These are phyloP conservation scores for Poeciliopsis occidentalis DNA, from an alignment of 2,113 vertebrate species.

Conservation along the genomic window DNA sequence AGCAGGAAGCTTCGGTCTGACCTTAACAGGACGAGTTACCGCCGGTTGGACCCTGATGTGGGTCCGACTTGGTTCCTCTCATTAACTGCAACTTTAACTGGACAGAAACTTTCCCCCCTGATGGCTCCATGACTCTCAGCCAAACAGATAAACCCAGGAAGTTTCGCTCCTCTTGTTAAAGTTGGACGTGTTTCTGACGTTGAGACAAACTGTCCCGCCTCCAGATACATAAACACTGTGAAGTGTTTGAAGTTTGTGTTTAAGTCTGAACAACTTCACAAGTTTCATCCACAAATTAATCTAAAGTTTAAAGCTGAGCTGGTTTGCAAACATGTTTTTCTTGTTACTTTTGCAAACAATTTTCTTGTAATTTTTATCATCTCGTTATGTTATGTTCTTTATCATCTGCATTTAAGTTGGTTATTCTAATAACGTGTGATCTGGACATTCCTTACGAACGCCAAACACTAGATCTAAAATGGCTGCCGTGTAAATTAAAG, in stretches of 20 bases:
- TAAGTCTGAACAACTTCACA: not conserved
- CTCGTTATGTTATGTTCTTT: not conserved
- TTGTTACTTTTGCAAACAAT: too few species aligned
- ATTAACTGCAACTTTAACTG: constrained; percentile 30
- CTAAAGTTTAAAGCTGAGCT: not conserved
- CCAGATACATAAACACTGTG: not conserved
- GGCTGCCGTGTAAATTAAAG: not conserved
- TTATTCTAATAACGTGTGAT: not conserved
- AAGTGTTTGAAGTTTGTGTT: not conserved
- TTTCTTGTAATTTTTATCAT: not conserved
- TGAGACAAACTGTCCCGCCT: not conserved
- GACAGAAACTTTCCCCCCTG: not conserved
- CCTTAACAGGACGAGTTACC: constrained; percentile 29
- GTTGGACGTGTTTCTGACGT: not conserved
- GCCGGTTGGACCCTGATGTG: constrained; percentile 46
- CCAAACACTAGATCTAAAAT: not conserved
- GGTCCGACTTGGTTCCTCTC: constrained; percentile 21
- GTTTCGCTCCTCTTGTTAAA: not conserved
- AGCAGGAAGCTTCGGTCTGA: not conserved
- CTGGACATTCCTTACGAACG: not conserved
- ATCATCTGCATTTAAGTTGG: not conserved
- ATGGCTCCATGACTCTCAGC: constrained; percentile 1
- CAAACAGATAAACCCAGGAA: constrained; percentile 24
- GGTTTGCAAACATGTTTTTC: not conserved
- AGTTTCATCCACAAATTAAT: not conserved